phyloP scores from a whole-genome alignment of 2,888 invertebrate species.

The Xylota sylvarum region DNA sequence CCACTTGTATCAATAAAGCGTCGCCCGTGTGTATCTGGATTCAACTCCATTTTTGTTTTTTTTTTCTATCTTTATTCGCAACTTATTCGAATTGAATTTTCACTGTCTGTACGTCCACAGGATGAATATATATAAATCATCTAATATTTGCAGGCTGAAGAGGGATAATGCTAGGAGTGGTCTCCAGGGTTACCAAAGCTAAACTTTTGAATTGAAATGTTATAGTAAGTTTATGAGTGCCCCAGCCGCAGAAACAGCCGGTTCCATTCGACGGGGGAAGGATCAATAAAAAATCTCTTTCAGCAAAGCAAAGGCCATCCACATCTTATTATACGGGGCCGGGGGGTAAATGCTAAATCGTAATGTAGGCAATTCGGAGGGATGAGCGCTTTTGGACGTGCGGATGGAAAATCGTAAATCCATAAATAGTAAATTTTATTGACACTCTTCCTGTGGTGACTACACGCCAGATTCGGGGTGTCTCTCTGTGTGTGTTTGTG shows the following conservation, averaged over 20 bases:
- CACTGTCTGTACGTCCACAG: slow-evolving; percentile 37
- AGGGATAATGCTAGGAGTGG: slow-evolving; percentile 8
- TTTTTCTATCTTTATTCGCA: slow-evolving; percentile 56
- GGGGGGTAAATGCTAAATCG: slow-evolving; percentile 37
- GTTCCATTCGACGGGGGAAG: slow-evolving; percentile 15
- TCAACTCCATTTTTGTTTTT: slow-evolving; percentile 22
- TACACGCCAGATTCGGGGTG: slow-evolving; percentile 28
- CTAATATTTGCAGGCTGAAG: neutral
- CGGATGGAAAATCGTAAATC: slow-evolving; percentile 64
- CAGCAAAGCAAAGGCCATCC: slow-evolving; percentile 39
- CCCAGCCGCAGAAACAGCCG: slow-evolving; percentile 19
- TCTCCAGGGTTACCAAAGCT: slow-evolving; percentile 45
- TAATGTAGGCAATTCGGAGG: neutral
- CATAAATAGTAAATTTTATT: slow-evolving; percentile 70
- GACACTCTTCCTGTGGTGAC: slow-evolving; percentile 65
- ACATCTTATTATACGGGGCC: slow-evolving; percentile 33
- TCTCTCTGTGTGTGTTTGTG: neutral
- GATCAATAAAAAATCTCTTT: slow-evolving; percentile 43
- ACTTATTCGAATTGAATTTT: slow-evolving; percentile 69
- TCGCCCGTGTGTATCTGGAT: slow-evolving; percentile 29
- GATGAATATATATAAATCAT: slow-evolving; percentile 56
- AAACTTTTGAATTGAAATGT: slow-evolving; percentile 52
- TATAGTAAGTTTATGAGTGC: slow-evolving; percentile 49
- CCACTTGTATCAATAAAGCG: slow-evolving; percentile 40
- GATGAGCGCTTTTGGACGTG: slow-evolving; percentile 48